Base-by-base conservation (phyloP, 2,113 vertebrate species). In the Alligator sinensis region DNA sequence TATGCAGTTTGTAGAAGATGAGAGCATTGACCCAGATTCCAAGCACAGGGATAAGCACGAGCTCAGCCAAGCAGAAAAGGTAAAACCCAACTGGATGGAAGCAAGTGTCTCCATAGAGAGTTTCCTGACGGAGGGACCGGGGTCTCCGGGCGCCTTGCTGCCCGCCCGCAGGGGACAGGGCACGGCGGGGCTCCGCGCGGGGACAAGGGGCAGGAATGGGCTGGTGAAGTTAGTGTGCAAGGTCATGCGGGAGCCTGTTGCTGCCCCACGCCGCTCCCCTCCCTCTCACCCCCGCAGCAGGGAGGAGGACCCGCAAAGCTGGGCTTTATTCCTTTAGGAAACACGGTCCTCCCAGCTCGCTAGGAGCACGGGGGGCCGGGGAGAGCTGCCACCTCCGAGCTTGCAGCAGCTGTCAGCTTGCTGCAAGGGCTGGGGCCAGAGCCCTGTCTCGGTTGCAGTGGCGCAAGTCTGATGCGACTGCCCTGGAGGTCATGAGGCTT, bases 1-100 rank as follows among this genome's bases (percentile, higher is more conserved):
- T 98, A 99, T 99, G 97, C 99, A 99, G 97, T 99, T 98, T 98
- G 98, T 99, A 99, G 99, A 99, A 98, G 99, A 99, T 98, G 99
- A 99, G 98, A 98, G 98, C 97, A 98, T 98, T 98, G 99, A 99
- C 98, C 97, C 98, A 95, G 99, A 99, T 95, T 98, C 98, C 98
- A 99, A 99, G 96, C 98, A 97, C 98, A 98, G 98, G 98, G 98
- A 98, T 96, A 98, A 98, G 97, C 97, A 99, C 90, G 99, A 99
- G 97, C 98, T 99, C 98, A 99, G 98, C 98, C 99, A 99, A 98
- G 98, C 98, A 97, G 99, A 99, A 97, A 99, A 99, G 99, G 99
- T 99, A 99, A 99, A 91, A 93, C 89, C 84, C 86, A 93, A 82
- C 86, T 83, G 96, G 96, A 92, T 92, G 93, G 86, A 91, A 96